These are phyloP conservation scores for Aptenodytes forsteri DNA, from an alignment of 2,113 vertebrate species.

Conservation along the genomic window DNA sequence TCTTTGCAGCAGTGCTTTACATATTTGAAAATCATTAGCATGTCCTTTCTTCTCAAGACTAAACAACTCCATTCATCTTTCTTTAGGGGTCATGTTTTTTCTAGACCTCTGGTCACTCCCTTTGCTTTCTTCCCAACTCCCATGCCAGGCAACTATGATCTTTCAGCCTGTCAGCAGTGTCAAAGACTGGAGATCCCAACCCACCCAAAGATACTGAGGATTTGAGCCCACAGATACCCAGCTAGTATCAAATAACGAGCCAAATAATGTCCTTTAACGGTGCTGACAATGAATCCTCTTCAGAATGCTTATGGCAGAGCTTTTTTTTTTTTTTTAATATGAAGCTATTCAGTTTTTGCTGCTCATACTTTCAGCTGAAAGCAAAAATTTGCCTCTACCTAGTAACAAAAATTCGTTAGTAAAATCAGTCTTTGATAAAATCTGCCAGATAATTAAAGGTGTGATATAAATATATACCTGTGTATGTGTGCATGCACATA, in stretches of 20 bases:
- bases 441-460: background rate
- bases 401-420: background rate
- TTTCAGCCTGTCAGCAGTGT: slow-evolving; percentile 3
- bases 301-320: background rate
- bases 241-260: background rate
- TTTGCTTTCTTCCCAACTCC: slow-evolving; percentile 39
- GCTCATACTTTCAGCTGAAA: background rate
- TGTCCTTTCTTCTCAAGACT: slow-evolving; percentile 7
- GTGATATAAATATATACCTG: background rate
- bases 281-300: background rate
- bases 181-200: background rate
- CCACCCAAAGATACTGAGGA: background rate
- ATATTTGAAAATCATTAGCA: slow-evolving; percentile 24
- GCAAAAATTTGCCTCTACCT: background rate
- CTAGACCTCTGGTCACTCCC: slow-evolving; percentile 16
- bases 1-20: background rate
- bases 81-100: slow-evolving; percentile 58
- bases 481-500: background rate
- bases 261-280: background rate
- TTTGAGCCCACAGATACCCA: background rate
- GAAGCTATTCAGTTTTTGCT: background rate
- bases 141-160: background rate
- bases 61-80: slow-evolving; percentile 48
- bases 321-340: background rate
- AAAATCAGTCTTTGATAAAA: background rate